Evolutionary conservation across 2,797 vertebrate species (phyloP).

Genomic region (Ciconia nigra): DNA sequence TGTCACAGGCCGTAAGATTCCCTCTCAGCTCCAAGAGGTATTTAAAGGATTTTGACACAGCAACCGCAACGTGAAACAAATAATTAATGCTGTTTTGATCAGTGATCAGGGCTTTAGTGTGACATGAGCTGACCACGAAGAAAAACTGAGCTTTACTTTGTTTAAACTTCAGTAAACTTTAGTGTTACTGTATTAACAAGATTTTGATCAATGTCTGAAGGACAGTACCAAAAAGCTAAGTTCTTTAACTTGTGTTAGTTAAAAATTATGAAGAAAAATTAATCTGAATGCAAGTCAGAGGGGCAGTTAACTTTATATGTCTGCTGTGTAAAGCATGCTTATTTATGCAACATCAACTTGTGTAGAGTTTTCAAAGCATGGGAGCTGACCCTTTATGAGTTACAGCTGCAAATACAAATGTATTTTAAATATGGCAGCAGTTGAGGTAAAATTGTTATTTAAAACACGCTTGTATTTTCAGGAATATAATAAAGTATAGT

Average conservation of each 20-base stretch:
- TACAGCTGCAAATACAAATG: slow-evolving; percentile 24
- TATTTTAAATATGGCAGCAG: neutral
- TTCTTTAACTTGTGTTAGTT: neutral
- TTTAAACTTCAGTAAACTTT: slow-evolving; percentile 58
- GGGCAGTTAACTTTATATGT: neutral
- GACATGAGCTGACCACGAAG: slow-evolving; percentile 50
- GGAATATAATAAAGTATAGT: neutral
- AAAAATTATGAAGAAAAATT: slow-evolving; percentile 13
- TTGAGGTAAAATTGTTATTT: neutral
- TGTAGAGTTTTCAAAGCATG: neutral
- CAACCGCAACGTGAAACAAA: slow-evolving; percentile 62
- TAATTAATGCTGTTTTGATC: slow-evolving; percentile 76
- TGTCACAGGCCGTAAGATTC: slow-evolving; percentile 67
- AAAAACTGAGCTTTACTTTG: slow-evolving; percentile 63
- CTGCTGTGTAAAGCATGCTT: slow-evolving; percentile 2
- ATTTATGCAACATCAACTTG: neutral
- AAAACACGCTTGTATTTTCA: neutral
- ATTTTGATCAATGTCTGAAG: slow-evolving; percentile 51
- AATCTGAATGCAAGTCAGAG: neutral
- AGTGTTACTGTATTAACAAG: slow-evolving; percentile 47
- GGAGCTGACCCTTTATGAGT: neutral
- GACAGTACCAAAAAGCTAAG: neutral
- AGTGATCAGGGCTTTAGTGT: slow-evolving; percentile 47
- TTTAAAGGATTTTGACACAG: slow-evolving; percentile 58
- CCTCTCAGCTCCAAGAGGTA: slow-evolving; percentile 63